Evolutionary conservation across 2,888 invertebrate genomes (phyloP), one percentile per base, ranked within the genome.

Genomic region (Pegoplata infirma): DNA sequence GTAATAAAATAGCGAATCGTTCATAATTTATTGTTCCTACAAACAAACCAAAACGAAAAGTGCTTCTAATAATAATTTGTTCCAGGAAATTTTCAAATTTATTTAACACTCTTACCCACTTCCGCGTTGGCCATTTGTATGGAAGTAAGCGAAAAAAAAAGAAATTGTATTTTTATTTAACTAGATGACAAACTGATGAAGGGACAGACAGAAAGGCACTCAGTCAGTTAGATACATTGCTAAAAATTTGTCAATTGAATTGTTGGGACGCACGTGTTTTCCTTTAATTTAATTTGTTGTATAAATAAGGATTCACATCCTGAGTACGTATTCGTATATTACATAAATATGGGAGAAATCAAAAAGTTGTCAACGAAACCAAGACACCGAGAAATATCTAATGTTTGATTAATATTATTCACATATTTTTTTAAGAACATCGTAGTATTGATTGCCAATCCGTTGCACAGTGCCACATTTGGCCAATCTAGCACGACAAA

Each of bases 221-320:
- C n/a, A n/a, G n/a, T n/a, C n/a, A n/a, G n/a, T n/a, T 23, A 10
- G 66, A 73, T 53, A 66, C 56, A 56, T 72, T 72, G 72, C 36
- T 36, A 47, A 64, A 47, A 74, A 59, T 25, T 74, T 67, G 66
- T 53, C 59, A 74, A 73, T 66, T 59, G 73, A 73, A 73, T 59
- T 66, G 25, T 51, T 66, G 14, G 32, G 59, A 14, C 59, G 73
- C 73, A 74, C 66, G 66, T 74, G 73, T 67, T 74, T 59, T 59
- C 14, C 32, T 53, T 36, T 46, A 32, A 67, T 61, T 53, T 67
- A 67, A 74, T 74, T 67, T 74, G 44, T 36, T 59, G 23, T 25
- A 36, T 19, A 49, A 72, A 72, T 64, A 64, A 49, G 64, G 56
- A 64, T 56, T 72, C 64, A 25, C 6, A 49, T 72, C 6, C 40